Evolutionary conservation across 2,888 invertebrate genomes (phyloP), one percentile per base, ranked within the genome.

Genomic region (Perdita meconis): DNA sequence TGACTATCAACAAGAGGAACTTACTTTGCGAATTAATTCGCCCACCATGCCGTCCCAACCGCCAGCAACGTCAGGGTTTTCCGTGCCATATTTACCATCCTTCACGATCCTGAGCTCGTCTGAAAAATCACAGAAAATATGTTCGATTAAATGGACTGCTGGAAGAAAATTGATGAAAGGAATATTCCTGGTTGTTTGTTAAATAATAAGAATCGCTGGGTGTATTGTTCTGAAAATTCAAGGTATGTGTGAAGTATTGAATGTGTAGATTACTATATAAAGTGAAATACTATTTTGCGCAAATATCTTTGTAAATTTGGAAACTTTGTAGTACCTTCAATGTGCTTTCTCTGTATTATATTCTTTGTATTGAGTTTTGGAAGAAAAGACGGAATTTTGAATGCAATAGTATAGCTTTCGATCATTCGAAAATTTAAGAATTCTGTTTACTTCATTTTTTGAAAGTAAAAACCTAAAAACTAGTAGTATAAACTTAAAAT

Each of bases 11-110:
- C 1, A 3, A 47, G 47, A 10, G 59, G 16, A 66, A 92, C 95
- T 94, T 94, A 97, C 97, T 94, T 97, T 95, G 92, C 97, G 94
- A 57, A 97, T 95, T 78, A 98, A 94, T 92, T 97, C 97, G 12
- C 97, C 97, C 47, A 98, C 95, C 94, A 97, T 95, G 60, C 97
- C 97, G 88, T 97, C 96, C 97, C 97, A 98, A 60, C 96, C 96
- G 30, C 96, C 96, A 79, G 95, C 94, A 1, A 95, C 94, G 67
- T 95, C 94, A 47, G 95, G 94, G 91, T 96, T 96, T 92, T 97
- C 96, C 12, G 95, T 94, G 0, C 97, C 97, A 89, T 97, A 98
- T 89, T 95, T 95, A 24, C 96, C 96, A 91, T 98, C 98, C 89
- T 96, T 96, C 1, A 97, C 97, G 69, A 97, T 94, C 79, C 96